A percentile compares a stretch with the other conserved stretches of the same genome.
Evolutionary conservation across 2,888 invertebrate species (phyloP).

Genomic region (Drosophila testacea): DNA sequence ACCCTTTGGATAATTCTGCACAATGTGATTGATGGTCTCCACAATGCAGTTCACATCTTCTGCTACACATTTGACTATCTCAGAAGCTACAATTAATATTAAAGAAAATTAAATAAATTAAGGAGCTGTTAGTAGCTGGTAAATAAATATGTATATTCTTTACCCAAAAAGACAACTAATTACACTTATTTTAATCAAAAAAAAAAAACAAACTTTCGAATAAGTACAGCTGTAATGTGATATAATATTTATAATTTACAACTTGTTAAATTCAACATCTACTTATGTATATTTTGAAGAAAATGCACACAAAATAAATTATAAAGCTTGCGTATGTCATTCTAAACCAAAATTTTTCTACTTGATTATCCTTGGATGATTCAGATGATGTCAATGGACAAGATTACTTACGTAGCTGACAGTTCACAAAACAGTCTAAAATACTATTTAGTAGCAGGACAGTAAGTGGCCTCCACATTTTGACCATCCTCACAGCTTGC

Average conservation of each 20-base stretch:
- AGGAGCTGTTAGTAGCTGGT: neutral
- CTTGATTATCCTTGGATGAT: too few species aligned
- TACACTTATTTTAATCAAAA: too few species aligned
- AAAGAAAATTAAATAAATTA: neutral
- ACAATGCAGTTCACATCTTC: neutral
- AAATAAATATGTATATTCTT: neutral
- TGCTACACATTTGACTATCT: neutral
- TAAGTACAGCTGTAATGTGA: too few species aligned
- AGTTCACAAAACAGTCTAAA: neutral
- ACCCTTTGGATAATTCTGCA: neutral
- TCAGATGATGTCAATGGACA: too few species aligned
- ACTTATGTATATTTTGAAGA: too few species aligned
- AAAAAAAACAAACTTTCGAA: too few species aligned
- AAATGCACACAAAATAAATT: too few species aligned
- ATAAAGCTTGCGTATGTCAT: too few species aligned
- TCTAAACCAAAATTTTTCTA: too few species aligned
- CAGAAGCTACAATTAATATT: neutral
- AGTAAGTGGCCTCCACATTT: neutral
- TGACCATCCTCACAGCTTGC: neutral
- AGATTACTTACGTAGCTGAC: neutral
- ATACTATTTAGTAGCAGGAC: neutral
- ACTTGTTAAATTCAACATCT: too few species aligned
- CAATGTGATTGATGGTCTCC: neutral
- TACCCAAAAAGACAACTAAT: too few species aligned
- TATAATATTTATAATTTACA: too few species aligned